Evolutionary conservation across 2,888 invertebrate species (phyloP), one percentile per base, ranked within the genome.

Genomic region (Hypsopygia costalis): DNA sequence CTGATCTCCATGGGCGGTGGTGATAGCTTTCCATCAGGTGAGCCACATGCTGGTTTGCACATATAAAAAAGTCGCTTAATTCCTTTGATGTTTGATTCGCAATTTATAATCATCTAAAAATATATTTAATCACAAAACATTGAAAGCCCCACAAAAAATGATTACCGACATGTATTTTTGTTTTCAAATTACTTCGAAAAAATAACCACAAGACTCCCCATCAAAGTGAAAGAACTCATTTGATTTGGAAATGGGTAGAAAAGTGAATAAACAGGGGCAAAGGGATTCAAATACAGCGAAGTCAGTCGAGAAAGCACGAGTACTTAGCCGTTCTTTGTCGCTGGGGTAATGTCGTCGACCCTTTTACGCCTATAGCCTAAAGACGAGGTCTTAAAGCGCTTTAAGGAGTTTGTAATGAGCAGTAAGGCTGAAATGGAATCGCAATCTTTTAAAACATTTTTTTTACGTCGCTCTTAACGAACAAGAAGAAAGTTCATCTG

Each of bases 181-280:
- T 25, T 25, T n/a, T n/a, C n/a, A 7, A 16, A 4, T 16, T 25
- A 25, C 25, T 25, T 5, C 8, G 25, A 25, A n/a, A 37, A 37
- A 37, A 37, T 29, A 30, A 30, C n/a, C 21, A 21, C 7, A 16
- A 11, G n/a, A n/a, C n/a, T n/a, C n/a, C 30, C 11, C 16, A n/a
- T 1, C 30, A 21, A 37, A 37, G 30, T 21, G 30, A 37, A 37
- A 37, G 30, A 37, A 31, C 36, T 30, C 36, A 37, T 37, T 37
- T 37, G 36, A 30, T 37, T 37, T 37, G 36, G 36, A 37, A 37
- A 37, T 37, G 21, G 36, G 36, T 30, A 22, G 30, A 22, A 31
- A 31, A 21, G 30, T 25, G 38, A 32, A 33, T 38, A 32, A 38
- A 32, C 25, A 38, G 32, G 11, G 35, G 31, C 31, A 31, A 37